Evolutionary conservation across 1,140 invertebrate genomes (phyloP).

Genomic region (Cyrtorhinus lividipennis): DNA sequence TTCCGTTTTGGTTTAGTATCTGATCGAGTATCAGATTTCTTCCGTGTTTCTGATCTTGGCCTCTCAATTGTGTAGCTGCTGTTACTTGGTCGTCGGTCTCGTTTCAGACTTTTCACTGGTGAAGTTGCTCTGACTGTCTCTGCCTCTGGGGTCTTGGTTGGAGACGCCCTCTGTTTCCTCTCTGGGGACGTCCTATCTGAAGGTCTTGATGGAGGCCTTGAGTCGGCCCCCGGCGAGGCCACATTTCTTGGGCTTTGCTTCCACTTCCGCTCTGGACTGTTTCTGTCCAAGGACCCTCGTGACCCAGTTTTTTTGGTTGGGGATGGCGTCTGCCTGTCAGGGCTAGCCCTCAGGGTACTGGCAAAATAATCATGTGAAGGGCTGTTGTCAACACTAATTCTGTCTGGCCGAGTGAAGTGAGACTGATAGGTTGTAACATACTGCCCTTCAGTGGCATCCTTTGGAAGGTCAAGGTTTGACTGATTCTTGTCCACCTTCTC

Average conservation of each 20-base stretch:
- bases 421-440: conserved; percentile 43
- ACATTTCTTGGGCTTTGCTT: conserved; percentile 2
- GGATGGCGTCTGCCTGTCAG: conserved; percentile 34
- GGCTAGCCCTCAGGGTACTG: conserved; percentile 42
- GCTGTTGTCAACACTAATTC: conserved; percentile 44
- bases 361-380: conserved; percentile 55
- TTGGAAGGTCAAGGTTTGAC: conserved; percentile 20
- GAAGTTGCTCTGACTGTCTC: neutral
- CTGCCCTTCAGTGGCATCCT: conserved; percentile 30
- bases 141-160: neutral
- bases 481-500: conserved; percentile 20
- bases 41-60: conserved; percentile 21
- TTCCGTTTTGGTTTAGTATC: conserved; percentile 24
- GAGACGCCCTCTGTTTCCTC: neutral
- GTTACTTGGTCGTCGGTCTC: conserved; percentile 23
- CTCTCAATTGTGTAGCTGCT: conserved; percentile 25
- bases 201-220: conserved; percentile 7
- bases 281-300: conserved; percentile 24
- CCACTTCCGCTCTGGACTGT: conserved; percentile 23
- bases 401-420: conserved; percentile 36
- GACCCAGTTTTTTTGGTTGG: conserved; percentile 32
- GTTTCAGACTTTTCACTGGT: conserved; percentile 15
- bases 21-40: conserved; percentile 18
- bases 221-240: conserved; percentile 14
- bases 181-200: conserved; percentile 18